Evolutionary conservation across 2,113 vertebrate genomes (phyloP), one percentile per base, ranked within the genome.

Genomic region (Myotis davidii): DNA sequence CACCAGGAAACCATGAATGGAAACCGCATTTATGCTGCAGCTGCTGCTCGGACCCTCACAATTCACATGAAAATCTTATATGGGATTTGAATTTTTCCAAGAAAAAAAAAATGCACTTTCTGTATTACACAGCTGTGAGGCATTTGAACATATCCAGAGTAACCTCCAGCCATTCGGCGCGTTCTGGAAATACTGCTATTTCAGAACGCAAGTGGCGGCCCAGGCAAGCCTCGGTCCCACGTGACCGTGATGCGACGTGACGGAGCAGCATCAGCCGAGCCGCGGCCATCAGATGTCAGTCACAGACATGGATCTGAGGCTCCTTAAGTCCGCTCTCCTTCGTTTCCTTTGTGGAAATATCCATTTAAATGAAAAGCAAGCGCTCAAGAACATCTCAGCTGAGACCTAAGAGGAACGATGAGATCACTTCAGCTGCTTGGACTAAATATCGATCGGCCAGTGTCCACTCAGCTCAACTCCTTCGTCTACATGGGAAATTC

Each of bases 151-250:
- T 69, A 82, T 78, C 65, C 65, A 85, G 59, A 39, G 25, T 13
- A 94, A 94, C 42, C 23, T 45, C 52, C 48, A 39, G 37, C 45
- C 93, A 91, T 88, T n/a, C 95, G 94, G 79, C 74, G 34, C 64
- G 85, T 82, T 96, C 37, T 87, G 93, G 86, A 97, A 94, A 93
- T 52, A 45, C 64, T 56, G 84, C 93, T n/a, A n/a, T 97, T 97
- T 96, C 91, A 61, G 94, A 90, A 79, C 39, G 97, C 89, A 73
- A 79, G 18, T 12, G 78, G 54, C 96, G 96, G 83, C 96, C 94
- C 94, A 97, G 96, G 94, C 97, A 97, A 94, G 96, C 96, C 97
- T 94, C 52, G 56, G 90, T 95, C 94, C 92, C 93, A 96, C 94
- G 61, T 90, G 94, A 96, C 73, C 73, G 93, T 96, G 96, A 96